A percentile compares a stretch with the other conserved stretches of the same genome.
phyloP scores from a whole-genome alignment of 2,797 vertebrate species.

The Chaetophractus vellerosus region DNA sequence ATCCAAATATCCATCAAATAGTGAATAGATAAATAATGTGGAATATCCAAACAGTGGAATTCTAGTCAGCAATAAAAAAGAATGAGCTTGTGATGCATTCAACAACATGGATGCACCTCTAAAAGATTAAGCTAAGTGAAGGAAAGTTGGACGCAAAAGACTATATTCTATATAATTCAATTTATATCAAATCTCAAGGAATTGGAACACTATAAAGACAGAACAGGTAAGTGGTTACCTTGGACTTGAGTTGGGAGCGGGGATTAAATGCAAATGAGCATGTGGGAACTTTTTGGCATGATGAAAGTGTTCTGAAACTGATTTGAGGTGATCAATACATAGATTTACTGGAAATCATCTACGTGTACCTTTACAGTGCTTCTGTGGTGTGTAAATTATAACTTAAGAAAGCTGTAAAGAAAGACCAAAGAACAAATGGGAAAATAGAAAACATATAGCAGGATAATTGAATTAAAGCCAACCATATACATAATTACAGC shows the following conservation, averaged over 20 bases:
- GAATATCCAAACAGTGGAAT: no score
- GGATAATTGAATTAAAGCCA: neutral
- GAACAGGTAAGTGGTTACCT: no score
- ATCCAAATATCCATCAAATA: no score
- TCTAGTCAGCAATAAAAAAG: neutral
- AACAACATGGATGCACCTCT: neutral
- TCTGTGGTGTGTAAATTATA: neutral
- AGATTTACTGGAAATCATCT: neutral
- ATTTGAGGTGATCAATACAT: neutral
- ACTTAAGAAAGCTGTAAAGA: neutral
- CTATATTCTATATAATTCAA: no score
- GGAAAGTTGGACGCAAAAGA: neutral
- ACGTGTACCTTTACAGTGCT: neutral
- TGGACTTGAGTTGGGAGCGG: no score
- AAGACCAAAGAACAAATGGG: neutral
- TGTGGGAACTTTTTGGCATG: neutral
- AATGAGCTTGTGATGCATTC: no score
- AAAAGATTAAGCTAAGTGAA: neutral
- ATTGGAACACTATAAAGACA: no score
- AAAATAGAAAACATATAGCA: neutral
- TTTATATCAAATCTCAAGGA: no score
- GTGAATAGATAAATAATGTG: no score
- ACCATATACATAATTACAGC: neutral
- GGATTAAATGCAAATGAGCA: no score
- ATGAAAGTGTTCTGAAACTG: neutral